A percentile compares a stretch with the other conserved stretches of the same genome.
These are phyloP conservation scores for Hydrozoanthus tunicans DNA, from an alignment of 64 coral and sea anemone genomes.

Conservation along the genomic window DNA sequence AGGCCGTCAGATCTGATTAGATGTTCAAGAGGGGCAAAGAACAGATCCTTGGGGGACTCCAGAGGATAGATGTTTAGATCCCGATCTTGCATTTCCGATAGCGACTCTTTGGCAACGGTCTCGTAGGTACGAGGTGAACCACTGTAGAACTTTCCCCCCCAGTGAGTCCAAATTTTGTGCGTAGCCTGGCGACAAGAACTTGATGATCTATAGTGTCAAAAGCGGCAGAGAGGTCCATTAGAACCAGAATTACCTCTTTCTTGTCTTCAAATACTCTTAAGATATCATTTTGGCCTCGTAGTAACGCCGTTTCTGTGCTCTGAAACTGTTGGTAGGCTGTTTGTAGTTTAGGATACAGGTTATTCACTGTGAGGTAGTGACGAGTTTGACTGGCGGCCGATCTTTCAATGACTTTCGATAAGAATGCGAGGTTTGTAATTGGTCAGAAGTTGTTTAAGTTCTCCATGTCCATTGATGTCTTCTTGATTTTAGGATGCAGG, in stretches of 20 bases:
- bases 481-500: conserved; percentile 17
- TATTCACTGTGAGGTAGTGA: conserved; percentile 29
- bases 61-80: neutral
- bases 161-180: conserved; percentile 40
- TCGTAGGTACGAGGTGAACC: conserved; percentile 10
- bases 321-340: neutral
- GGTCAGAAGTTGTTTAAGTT: conserved; percentile 19
- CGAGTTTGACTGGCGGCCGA: conserved; percentile 16
- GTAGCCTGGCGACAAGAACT: conserved; percentile 19
- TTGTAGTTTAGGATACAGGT: conserved; percentile 26
- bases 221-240: conserved; percentile 2
- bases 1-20: neutral
- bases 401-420: conserved; percentile 48
- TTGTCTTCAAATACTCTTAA: conserved; percentile 4
- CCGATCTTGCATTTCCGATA: conserved; percentile 4
- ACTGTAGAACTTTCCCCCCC: conserved; percentile 12
- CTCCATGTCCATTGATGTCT: conserved; percentile 4
- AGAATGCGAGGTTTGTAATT: conserved; percentile 24
- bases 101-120: conserved; percentile 27
- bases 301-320: too few relatives aligned
- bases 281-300: neutral
- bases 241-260: conserved; percentile 10
- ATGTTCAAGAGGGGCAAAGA: too few relatives aligned
- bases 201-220: conserved; percentile 12
- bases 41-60: neutral